phyloP scores from a whole-genome alignment of 2,113 vertebrate genomes.

The Prionailurus bengalensis region DNA sequence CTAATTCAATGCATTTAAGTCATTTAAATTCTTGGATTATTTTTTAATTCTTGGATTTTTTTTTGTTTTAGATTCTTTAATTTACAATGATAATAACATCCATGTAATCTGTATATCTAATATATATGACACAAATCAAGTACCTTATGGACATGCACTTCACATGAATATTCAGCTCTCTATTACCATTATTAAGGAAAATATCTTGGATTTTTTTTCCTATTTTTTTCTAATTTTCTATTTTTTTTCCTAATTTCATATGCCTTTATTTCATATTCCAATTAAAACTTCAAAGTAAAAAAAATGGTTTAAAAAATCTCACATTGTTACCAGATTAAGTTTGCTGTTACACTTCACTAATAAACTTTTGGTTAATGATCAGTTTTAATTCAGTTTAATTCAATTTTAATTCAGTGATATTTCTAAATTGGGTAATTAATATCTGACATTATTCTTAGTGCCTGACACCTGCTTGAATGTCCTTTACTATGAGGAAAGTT shows the following conservation, averaged over 20 bases:
- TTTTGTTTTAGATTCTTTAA: not conserved
- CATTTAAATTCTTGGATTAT: not conserved
- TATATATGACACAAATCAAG: not conserved
- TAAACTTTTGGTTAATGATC: constrained; percentile 77
- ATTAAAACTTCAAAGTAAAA: constrained; percentile 38
- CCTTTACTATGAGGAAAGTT: constrained; percentile 84
- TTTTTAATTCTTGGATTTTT: not conserved
- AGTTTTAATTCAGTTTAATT: constrained; percentile 76
- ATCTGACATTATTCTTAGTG: constrained; percentile 84
- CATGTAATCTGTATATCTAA: not conserved
- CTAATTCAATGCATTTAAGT: constrained; percentile 58
- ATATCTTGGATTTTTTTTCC: not conserved
- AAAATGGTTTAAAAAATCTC: constrained; percentile 53
- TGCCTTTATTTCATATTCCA: constrained; percentile 65
- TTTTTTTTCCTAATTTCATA: not conserved
- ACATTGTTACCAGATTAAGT: constrained; percentile 70
- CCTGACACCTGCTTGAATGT: constrained; percentile 84
- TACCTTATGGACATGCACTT: not conserved
- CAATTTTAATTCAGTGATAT: constrained; percentile 81
- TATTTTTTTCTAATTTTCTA: not conserved
- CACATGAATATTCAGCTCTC: not conserved
- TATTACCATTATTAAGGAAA: not conserved
- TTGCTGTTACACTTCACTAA: constrained; percentile 79
- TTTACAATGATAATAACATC: not conserved
- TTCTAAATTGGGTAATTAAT: constrained; percentile 81